phyloP scores from a whole-genome alignment of 2,888 invertebrate genomes.

The Mamestra brassicae region DNA sequence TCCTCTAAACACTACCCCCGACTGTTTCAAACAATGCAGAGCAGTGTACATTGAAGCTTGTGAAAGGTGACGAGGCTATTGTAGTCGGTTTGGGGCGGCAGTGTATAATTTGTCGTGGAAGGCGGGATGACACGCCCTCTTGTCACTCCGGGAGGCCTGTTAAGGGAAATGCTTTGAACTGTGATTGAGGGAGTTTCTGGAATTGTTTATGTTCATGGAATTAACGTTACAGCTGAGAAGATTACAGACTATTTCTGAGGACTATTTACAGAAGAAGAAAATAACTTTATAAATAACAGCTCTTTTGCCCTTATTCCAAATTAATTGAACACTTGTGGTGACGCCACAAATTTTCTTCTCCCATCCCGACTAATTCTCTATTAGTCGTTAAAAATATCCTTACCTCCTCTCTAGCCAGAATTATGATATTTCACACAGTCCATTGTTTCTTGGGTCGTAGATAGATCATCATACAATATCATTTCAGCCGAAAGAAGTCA shows the following conservation, averaged over 20 bases:
- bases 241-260: not conserved
- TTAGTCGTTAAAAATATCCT: too few species aligned
- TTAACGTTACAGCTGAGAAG: not conserved
- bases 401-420: not conserved
- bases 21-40: slow-evolving; percentile 48
- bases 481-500: too few species aligned
- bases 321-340: not conserved
- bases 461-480: too few species aligned
- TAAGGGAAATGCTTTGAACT: slow-evolving; percentile 69
- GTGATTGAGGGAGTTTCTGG: slow-evolving; percentile 40
- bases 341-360: not conserved
- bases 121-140: slow-evolving; percentile 82
- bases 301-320: not conserved
- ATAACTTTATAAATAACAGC: not conserved
- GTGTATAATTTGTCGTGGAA: slow-evolving; percentile 79
- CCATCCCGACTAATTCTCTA: too few species aligned
- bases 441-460: too few species aligned
- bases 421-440: not conserved
- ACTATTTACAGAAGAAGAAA: not conserved
- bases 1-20: slow-evolving; percentile 46
- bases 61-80: slow-evolving; percentile 53
- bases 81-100: slow-evolving; percentile 63
- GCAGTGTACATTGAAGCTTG: slow-evolving; percentile 52
- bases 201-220: not conserved
- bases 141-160: slow-evolving; percentile 77